Base-by-base conservation (phyloP, 1,140 invertebrate species). In the Rhagoletis pomonella region DNA sequence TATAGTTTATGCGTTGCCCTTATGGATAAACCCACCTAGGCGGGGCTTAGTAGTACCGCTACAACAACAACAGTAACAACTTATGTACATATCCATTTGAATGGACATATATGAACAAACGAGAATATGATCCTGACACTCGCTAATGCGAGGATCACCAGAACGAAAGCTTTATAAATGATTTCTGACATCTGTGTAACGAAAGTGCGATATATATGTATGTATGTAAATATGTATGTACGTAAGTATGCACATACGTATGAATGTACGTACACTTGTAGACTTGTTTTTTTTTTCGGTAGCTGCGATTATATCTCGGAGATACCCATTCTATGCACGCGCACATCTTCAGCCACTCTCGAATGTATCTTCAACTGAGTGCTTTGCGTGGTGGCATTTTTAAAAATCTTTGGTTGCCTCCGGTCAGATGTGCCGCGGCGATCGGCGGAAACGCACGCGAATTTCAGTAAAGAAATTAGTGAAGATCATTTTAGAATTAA, bases 371-470 rank as follows among this genome's bases (percentile, higher is more conserved):
- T 55, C 47, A 81, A 81, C n/a, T 55, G 42, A 81, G 39, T 73
- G 44, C 4, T 42, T 42, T n/a, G 5, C 55, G 73, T 55, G 73
- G 47, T n/a, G 73, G 47, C 47, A 55, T 10, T 47, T 7, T 10
- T n/a, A 17, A 55, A 55, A 50, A 17, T 42, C 17, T 81, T 81
- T n/a, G 47, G 47, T n/a, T 19, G 50, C 47, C 50, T n/a, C 17
- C 17, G 17, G 50, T 81, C 73, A 81, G 73, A 81, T 47, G 42
- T 50, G 44, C 47, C 47, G 73, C 42, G 47, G n/a, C 73, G 73
- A 81, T 81, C 73, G 73, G n/a, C 73, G 73, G 73, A 42, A 81
- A 55, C 47, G 50, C 73, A 81, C 47, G 73, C 73, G 73, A 81
- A 81, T 29, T 81, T 81, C 47, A 47, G 47, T 81, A 9, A 9